Evolutionary conservation across 1,140 invertebrate genomes (phyloP).

Genomic region (Caenorhabditis tropicalis): DNA sequence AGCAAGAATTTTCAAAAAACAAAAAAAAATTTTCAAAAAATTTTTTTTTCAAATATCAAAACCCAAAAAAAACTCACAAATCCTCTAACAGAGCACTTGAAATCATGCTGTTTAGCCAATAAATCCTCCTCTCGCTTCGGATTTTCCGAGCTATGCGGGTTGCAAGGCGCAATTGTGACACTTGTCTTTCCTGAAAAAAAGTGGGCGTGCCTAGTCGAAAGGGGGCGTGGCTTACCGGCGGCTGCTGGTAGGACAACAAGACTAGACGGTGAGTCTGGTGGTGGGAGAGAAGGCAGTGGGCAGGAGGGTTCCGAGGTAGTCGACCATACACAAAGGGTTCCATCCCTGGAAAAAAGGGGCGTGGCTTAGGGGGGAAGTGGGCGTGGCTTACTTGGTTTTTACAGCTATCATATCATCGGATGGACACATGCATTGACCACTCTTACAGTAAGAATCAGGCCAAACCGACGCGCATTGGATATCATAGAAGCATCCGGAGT

Average conservation of each 20-base stretch:
- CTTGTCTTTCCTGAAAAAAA: conserved; percentile 19
- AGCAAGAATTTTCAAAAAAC: no score
- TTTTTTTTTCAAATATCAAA: no score
- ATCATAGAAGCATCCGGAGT: conserved; percentile 69
- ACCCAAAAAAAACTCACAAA: conserved; percentile 12
- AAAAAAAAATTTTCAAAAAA: no score
- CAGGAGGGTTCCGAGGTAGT: conserved; percentile 45
- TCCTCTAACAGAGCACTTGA: conserved; percentile 39
- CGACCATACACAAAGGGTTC: conserved; percentile 51
- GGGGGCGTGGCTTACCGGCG: conserved; percentile 11
- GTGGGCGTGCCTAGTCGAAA: not conserved
- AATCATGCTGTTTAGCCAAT: conserved; percentile 3
- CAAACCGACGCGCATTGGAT: conserved; percentile 68
- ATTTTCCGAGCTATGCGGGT: not conserved
- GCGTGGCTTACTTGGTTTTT: conserved; percentile 40
- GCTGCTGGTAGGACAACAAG: conserved; percentile 50
- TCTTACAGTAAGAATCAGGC: conserved; percentile 65
- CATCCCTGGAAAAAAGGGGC: conserved; percentile 44
- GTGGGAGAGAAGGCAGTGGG: conserved; percentile 52
- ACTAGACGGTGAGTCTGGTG: conserved; percentile 48
- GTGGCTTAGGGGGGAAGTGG: not conserved
- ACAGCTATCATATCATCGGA: conserved; percentile 54
- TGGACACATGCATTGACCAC: conserved; percentile 65
- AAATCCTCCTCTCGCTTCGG: conserved; percentile 34
- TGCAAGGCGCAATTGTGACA: conserved; percentile 46